Conservation (phyloP, 1,140 invertebrate genomes). For the Heliconius eleuchia region DNA sequence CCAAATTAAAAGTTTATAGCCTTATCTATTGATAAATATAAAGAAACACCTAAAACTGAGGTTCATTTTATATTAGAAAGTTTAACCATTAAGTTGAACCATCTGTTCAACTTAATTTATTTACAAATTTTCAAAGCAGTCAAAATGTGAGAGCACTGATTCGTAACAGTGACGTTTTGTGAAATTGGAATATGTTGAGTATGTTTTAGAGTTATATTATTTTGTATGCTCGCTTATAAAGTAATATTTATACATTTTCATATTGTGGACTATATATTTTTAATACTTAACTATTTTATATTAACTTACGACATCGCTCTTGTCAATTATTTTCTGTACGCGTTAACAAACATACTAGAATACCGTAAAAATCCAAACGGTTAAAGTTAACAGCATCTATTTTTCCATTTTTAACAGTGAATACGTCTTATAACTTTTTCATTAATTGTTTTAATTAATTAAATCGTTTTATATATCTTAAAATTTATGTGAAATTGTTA, state of each 20-base stretch:
- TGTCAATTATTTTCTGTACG: constrained; percentile 59
- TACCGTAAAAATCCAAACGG: background rate
- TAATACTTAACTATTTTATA: constrained; percentile 37
- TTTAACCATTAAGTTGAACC: too few relatives aligned
- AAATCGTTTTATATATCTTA: too few relatives aligned
- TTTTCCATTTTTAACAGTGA: background rate
- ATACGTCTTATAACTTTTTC: background rate
- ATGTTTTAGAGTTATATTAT: constrained; percentile 29
- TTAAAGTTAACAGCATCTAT: background rate
- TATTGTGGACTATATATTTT: constrained; percentile 38
- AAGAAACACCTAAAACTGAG: too few relatives aligned
- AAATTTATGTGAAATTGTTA: too few relatives aligned
- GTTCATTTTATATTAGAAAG: too few relatives aligned
- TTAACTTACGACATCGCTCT: constrained; percentile 45
- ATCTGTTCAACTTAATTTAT: too few relatives aligned
- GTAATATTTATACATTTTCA: constrained; percentile 37
- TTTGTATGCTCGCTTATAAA: constrained; percentile 36
- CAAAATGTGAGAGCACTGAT: constrained; percentile 17
- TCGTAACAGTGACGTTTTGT: constrained; percentile 18
- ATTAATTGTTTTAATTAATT: too few relatives aligned
- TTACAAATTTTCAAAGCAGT: background rate
- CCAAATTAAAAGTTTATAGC: too few relatives aligned
- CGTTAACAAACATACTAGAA: constrained; percentile 22
- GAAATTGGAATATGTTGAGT: constrained; percentile 26
- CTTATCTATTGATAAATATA: too few relatives aligned